A percentile compares a stretch with the other conserved stretches of the same genome.
Evolutionary conservation across 2,888 invertebrate genomes (phyloP).

Genomic region (Carterocephalus palaemon): DNA sequence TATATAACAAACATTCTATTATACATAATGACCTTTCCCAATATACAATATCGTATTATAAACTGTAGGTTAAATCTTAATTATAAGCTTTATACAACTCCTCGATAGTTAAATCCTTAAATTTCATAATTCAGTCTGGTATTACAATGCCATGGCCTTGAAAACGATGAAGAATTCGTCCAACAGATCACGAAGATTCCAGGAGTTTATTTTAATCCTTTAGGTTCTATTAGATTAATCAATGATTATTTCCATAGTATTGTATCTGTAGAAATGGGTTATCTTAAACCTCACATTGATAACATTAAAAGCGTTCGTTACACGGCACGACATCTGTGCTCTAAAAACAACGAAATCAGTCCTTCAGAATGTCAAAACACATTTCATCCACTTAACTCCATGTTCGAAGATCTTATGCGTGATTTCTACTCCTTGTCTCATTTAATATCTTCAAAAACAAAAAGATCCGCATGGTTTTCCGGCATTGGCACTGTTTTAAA

Average conservation of each 20-base stretch:
- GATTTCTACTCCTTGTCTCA: conserved; percentile 7
- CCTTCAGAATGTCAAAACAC: conserved; percentile 4
- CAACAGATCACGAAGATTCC: conserved; percentile 8
- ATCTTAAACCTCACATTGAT: conserved; percentile 6
- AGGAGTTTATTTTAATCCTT: conserved; percentile 11
- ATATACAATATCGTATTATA: too few species aligned
- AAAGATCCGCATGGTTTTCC: conserved; percentile 30
- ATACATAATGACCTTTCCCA: too few species aligned
- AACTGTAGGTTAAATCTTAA: too few species aligned
- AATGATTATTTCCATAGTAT: conserved; percentile 5
- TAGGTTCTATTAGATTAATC: conserved; percentile 4
- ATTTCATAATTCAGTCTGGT: too few species aligned
- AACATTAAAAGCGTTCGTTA: conserved; percentile 2
- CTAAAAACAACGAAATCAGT: not conserved
- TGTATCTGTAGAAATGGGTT: conserved; percentile 2
- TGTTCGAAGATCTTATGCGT: not conserved
- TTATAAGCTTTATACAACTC: too few species aligned
- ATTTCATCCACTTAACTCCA: conserved; percentile 3
- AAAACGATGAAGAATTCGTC: too few species aligned
- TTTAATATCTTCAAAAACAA: conserved; percentile 3
- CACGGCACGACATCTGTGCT: not conserved
- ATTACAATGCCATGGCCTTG: too few species aligned
- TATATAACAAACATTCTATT: too few species aligned
- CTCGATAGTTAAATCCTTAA: too few species aligned
- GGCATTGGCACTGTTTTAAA: conserved; percentile 30